Base-by-base conservation (phyloP, 1,140 invertebrate species). In the Lineus longissimus region DNA sequence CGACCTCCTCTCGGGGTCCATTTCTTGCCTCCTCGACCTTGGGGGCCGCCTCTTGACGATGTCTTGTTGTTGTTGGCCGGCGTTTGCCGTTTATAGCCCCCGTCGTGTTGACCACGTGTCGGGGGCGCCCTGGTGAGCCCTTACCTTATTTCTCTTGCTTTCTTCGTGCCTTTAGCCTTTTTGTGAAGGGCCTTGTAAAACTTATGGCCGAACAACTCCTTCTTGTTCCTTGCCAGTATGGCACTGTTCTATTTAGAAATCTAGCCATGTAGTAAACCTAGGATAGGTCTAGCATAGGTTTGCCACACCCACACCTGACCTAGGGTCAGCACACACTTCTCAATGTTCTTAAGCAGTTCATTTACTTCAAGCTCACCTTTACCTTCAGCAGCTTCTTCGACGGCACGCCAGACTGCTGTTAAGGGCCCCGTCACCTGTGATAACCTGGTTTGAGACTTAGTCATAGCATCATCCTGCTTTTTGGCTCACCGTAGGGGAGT, bases 151-250 rank as follows among this genome's bases (percentile, higher is more conserved):
- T 51, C 47, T 27, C 47, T 51, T 23, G 47, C 47, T n/a, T 51
- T 51, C 25, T 51, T 51, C 19, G 47, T 23, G n/a, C 25, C 47
- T 27, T 23, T 23, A 27, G 47, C 47, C 47, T 51, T 51, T 4
- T n/a, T 4, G 47, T 51, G 47, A 6, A 51, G 47, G 25, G 47
- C 47, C n/a, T 27, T 51, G 47, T 51, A 51, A n/a, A 51, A 51
- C 25, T 51, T 51, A 6, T 19, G 4, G n/a, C 47, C 47, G n/a
- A 51, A 51, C 9, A 51, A n/a, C 6, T n/a, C n/a, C n/a, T 27
- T 19, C 6, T n/a, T 4, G n/a, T 51, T 51, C 25, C 25, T n/a
- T n/a, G 47, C n/a, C 4, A 51, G 25, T 19, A 51, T 43, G 11
- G 40, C 40, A 23, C 47, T 36, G 33, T 4, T 36, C 47, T 7